Base-by-base conservation (phyloP, 2,113 vertebrate genomes). In the Baryphthengus martii region DNA sequence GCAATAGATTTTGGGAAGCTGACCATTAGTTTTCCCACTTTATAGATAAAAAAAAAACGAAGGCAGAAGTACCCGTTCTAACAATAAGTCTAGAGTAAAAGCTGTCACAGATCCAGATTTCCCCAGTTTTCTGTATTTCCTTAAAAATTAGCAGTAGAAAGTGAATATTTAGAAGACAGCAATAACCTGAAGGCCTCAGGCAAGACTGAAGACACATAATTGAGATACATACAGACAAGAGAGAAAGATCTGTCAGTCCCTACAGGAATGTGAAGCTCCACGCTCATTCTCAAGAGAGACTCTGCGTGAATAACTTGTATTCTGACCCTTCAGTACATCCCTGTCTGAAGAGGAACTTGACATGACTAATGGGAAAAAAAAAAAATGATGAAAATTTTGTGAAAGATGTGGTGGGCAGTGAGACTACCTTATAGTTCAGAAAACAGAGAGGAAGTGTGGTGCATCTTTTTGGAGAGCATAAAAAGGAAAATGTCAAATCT, bases 371-470 rank as follows among this genome's bases (percentile, higher is more conserved):
- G 13, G 37, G 15, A 44, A 44, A 17, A 11, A 49, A 49, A 24
- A 67, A 80, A 92, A 44, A 3, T 1, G 0, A 28, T 28, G 7
- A 40, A 72, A 26, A 13, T 7, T n/a, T 68, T n/a, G 11, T 20
- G 35, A 77, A 70, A n/a, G 37, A 24, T 0, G 0, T 5, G n/a
- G n/a, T 47, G 44, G 10, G 55, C 55, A 58, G n/a, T 2, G 6
- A 93, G 63, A 6, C 55, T 52, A 10, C 17, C 39, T 5, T 20
- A 26, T 0, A 82, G 37, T 42, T 66, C 28, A 42, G 63, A 62
- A 88, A 70, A 18, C 1, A 33, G 29, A 10, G 35, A 35, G 17
- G 10, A 70, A 31, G 17, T 78, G 40, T 31, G 35, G 13, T 35
- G 25, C 21, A 52, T 31, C 55, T 63, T 77, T 84, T 59, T 28